Conservation (phyloP, 2,797 vertebrate species). For the Platyrinchus mystaceus region DNA sequence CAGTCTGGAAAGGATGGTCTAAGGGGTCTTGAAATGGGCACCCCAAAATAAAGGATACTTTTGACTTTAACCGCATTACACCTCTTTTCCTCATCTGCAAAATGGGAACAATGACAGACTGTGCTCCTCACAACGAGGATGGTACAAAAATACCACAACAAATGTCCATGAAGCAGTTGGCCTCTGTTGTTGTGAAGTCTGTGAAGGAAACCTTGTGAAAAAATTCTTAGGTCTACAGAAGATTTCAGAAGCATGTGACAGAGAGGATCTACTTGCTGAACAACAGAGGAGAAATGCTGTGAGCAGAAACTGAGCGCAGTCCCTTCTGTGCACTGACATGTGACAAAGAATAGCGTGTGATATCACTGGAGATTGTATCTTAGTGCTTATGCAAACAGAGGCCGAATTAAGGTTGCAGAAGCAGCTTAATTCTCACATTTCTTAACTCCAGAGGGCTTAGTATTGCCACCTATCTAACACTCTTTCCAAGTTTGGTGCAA, state of each 20-base stretch:
- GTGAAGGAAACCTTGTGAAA: neutral
- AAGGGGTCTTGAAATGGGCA: neutral
- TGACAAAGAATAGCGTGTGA: neutral
- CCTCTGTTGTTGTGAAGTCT: neutral
- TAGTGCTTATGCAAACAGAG: constrained; percentile 12
- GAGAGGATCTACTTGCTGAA: neutral
- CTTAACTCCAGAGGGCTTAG: neutral
- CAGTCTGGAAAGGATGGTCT: neutral
- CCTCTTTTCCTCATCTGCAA: neutral
- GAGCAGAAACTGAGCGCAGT: neutral
- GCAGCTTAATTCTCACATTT: constrained; percentile 1
- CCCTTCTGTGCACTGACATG: neutral
- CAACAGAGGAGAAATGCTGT: neutral
- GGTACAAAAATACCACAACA: neutral
- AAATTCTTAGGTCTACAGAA: neutral
- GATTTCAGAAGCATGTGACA: neutral
- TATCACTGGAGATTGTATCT: constrained; percentile 1
- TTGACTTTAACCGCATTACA: neutral
- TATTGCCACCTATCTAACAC: accelerated
- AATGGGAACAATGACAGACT: neutral
- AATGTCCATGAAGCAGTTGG: neutral
- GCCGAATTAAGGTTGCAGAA: neutral
- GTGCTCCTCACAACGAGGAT: neutral
- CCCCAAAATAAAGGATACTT: neutral
- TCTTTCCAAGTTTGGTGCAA: neutral